A percentile compares a stretch with the other conserved stretches of the same genome.
Evolutionary conservation across 1,140 invertebrate genomes (phyloP).

Genomic region (Drosophila lacteicornis): DNA sequence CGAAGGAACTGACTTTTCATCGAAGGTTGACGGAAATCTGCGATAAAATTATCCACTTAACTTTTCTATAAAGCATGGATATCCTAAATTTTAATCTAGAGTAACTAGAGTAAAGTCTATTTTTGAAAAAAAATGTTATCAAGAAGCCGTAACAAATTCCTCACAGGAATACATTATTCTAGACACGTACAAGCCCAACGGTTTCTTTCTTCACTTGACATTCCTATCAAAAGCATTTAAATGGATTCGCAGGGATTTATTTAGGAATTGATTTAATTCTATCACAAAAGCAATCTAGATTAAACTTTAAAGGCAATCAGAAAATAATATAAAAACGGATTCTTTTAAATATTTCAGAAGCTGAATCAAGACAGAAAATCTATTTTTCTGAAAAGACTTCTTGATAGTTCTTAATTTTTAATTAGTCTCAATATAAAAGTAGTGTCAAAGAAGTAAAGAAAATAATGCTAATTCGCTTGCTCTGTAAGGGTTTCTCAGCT

Average conservation of each 20-base stretch:
- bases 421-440: neutral
- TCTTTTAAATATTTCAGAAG: neutral
- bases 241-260: neutral
- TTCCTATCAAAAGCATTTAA: neutral
- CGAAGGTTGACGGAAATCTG: neutral
- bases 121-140: too few relatives aligned
- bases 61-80: neutral
- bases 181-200: neutral
- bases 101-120: neutral
- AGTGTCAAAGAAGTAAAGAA: neutral
- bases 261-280: neutral
- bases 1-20: slow-evolving; percentile 9
- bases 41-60: neutral
- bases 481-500: neutral
- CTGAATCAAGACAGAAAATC: too few relatives aligned
- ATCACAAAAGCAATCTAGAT: neutral
- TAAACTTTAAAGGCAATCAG: neutral
- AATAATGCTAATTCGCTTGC: neutral
- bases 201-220: too few relatives aligned
- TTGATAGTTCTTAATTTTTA: neutral
- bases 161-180: neutral
- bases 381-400: too few relatives aligned
- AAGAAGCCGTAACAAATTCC: neutral
- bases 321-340: neutral
- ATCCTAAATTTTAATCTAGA: neutral